Evolutionary conservation across 2,888 invertebrate genomes (phyloP).

Genomic region (Lomographa bimaculata): DNA sequence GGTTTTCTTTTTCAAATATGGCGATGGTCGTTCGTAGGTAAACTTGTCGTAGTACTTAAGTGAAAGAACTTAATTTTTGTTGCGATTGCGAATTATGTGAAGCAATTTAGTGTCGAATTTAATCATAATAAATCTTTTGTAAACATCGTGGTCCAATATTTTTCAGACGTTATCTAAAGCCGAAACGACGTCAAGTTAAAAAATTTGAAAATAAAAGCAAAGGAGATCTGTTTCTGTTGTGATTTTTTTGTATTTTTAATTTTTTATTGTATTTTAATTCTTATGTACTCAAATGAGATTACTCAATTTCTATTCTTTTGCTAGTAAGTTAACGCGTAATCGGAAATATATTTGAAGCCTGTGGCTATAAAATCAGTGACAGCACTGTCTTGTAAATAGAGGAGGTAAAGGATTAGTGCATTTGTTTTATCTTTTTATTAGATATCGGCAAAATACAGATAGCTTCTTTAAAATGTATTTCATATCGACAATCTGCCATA

Average conservation of each 20-base stretch:
- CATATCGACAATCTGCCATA: slow-evolving; percentile 89
- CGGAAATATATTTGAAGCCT: slow-evolving; percentile 48
- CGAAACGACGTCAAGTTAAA: slow-evolving; percentile 33
- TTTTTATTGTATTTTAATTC: slow-evolving; percentile 45
- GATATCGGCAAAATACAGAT: slow-evolving; percentile 55
- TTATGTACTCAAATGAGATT: slow-evolving; percentile 80
- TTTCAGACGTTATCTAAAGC: slow-evolving; percentile 18
- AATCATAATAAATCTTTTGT: slow-evolving; percentile 26
- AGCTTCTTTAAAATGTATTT: slow-evolving; percentile 72
- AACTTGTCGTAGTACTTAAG: slow-evolving; percentile 78
- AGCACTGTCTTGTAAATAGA: slow-evolving; percentile 64
- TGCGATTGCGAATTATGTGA: slow-evolving; percentile 41
- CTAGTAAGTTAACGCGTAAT: slow-evolving; percentile 49
- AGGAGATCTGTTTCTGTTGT: slow-evolving; percentile 75
- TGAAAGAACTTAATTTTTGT: slow-evolving; percentile 65
- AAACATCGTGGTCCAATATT: slow-evolving; percentile 11
- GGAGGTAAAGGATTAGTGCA: slow-evolving; percentile 61
- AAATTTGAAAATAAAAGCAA: slow-evolving; percentile 44
- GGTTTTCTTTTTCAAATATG: slow-evolving; percentile 72
- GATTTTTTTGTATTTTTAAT: slow-evolving; percentile 58
- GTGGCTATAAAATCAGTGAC: slow-evolving; percentile 49
- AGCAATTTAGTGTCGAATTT: slow-evolving; percentile 34
- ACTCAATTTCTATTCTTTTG: slow-evolving; percentile 58
- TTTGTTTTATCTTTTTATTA: slow-evolving; percentile 67
- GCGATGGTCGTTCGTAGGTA: slow-evolving; percentile 74